These are phyloP conservation scores for Tachina lurida DNA, from an alignment of 2,888 invertebrate species.

Conservation along the genomic window DNA sequence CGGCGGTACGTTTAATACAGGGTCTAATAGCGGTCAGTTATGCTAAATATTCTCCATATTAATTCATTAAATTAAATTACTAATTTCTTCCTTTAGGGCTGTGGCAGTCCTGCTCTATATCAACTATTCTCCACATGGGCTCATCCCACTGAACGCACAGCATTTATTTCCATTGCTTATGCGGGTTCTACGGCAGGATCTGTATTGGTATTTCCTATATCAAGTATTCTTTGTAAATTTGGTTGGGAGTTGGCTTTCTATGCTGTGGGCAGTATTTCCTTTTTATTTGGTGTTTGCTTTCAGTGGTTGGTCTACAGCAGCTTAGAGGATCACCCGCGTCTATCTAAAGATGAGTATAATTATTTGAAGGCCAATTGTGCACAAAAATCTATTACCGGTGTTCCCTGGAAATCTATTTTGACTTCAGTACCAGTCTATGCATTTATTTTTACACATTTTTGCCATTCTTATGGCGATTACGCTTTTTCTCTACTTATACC, in stretches of 20 bases:
- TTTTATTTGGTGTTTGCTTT: constrained; percentile 75
- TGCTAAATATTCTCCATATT: background rate
- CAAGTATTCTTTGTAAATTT: constrained; percentile 85
- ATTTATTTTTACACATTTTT: constrained; percentile 83
- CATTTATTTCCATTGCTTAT: constrained; percentile 82
- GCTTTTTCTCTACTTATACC: constrained; percentile 82
- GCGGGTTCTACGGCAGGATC: constrained; percentile 83
- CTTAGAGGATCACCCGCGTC: constrained; percentile 84
- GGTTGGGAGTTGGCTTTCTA: constrained; percentile 87
- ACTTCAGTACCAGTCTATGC: constrained; percentile 83
- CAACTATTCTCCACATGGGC: constrained; percentile 82
- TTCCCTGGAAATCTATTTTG: constrained; percentile 83
- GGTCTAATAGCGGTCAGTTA: constrained; percentile 83
- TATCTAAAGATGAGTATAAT: constrained; percentile 82
- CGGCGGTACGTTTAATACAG: constrained; percentile 81
- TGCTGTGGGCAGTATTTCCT: constrained; percentile 81
- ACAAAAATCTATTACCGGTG: constrained; percentile 72
- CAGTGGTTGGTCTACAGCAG: constrained; percentile 83
- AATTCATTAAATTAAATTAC: background rate
- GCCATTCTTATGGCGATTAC: constrained; percentile 83
- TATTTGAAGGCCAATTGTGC: constrained; percentile 76
- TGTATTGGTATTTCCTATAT: constrained; percentile 84
- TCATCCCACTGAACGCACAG: constrained; percentile 81
- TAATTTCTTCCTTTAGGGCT: constrained; percentile 76
- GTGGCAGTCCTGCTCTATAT: constrained; percentile 80